A percentile compares a stretch with the other conserved stretches of the same genome.
phyloP scores from a whole-genome alignment of 1,140 invertebrate genomes.

The Belonocnema kinseyi region DNA sequence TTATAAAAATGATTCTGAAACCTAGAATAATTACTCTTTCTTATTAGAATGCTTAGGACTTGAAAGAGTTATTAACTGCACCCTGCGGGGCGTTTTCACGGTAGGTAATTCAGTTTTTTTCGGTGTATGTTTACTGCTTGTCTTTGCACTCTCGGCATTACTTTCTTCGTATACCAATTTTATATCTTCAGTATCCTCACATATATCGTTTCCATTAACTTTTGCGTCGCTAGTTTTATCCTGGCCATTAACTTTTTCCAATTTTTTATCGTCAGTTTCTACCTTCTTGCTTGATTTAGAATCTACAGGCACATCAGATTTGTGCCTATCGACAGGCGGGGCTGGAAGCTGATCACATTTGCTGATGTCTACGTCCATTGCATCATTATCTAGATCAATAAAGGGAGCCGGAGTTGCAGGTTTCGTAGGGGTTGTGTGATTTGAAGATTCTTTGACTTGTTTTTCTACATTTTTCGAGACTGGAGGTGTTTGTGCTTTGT shows the following conservation, averaged over 20 bases:
- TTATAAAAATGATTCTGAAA: not conserved
- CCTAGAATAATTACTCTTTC: slow-evolving; percentile 19
- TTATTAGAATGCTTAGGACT: slow-evolving; percentile 84
- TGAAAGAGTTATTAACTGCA: slow-evolving; percentile 84
- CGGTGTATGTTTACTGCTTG: slow-evolving; percentile 55
- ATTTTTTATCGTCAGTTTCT: slow-evolving; percentile 56
- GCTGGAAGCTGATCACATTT: slow-evolving; percentile 44
- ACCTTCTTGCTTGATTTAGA: slow-evolving; percentile 18
- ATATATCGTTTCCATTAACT: slow-evolving; percentile 33
- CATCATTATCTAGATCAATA: slow-evolving; percentile 63
- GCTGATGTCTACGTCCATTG: slow-evolving; percentile 70
- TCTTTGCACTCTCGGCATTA: slow-evolving; percentile 54
- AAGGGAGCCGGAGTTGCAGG: slow-evolving; percentile 27
- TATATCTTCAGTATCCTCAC: slow-evolving; percentile 78
- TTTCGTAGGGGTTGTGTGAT: not conserved
- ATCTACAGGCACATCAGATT: slow-evolving; percentile 54
- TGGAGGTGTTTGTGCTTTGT: slow-evolving; percentile 62
- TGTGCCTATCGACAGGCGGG: slow-evolving; percentile 18
- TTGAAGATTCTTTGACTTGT: slow-evolving; percentile 34
- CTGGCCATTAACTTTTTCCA: slow-evolving; percentile 35
- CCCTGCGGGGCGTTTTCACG: slow-evolving; percentile 79
- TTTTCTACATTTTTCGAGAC: slow-evolving; percentile 57
- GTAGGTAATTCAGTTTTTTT: slow-evolving; percentile 56
- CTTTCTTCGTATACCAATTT: slow-evolving; percentile 81
- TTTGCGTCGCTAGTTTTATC: slow-evolving; percentile 43